These are phyloP conservation scores for Trissolcus basalis DNA, from an alignment of 1,140 invertebrate species.

Conservation along the genomic window DNA sequence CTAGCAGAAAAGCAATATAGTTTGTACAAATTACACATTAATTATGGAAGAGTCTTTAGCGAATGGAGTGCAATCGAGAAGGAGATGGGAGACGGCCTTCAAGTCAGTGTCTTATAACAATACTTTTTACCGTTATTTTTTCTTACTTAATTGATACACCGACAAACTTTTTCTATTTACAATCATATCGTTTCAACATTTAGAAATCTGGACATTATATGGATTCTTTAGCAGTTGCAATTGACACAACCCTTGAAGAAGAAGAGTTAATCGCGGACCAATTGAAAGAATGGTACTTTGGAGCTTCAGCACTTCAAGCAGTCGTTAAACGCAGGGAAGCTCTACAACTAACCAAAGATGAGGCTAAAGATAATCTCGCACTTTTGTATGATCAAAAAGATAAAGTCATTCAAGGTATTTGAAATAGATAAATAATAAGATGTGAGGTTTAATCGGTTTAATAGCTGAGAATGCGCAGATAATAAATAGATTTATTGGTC, in stretches of 20 bases:
- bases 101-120: slow-evolving; percentile 69
- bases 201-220: slow-evolving; percentile 82
- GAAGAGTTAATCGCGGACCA: slow-evolving; percentile 90
- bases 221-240: slow-evolving; percentile 86
- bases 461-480: not conserved
- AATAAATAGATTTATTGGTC: slow-evolving; percentile 5
- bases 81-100: slow-evolving; percentile 87
- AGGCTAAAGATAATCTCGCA: slow-evolving; percentile 80
- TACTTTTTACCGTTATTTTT: no score
- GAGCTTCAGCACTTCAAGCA: slow-evolving; percentile 83
- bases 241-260: slow-evolving; percentile 86
- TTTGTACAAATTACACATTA: slow-evolving; percentile 87
- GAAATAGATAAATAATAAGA: not conserved
- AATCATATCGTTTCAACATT: slow-evolving; percentile 39
- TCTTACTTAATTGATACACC: no score
- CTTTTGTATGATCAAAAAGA: slow-evolving; percentile 78
- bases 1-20: slow-evolving; percentile 86
- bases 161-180: not conserved
- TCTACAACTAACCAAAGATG: slow-evolving; percentile 83
- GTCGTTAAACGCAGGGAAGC: slow-evolving; percentile 86
- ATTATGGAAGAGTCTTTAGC: slow-evolving; percentile 89
- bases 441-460: not conserved
- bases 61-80: slow-evolving; percentile 91
- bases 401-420: slow-evolving; percentile 75
- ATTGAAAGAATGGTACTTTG: slow-evolving; percentile 89